Evolutionary conservation across 1,140 invertebrate species (phyloP).

Genomic region (Eupristina koningsbergeri): DNA sequence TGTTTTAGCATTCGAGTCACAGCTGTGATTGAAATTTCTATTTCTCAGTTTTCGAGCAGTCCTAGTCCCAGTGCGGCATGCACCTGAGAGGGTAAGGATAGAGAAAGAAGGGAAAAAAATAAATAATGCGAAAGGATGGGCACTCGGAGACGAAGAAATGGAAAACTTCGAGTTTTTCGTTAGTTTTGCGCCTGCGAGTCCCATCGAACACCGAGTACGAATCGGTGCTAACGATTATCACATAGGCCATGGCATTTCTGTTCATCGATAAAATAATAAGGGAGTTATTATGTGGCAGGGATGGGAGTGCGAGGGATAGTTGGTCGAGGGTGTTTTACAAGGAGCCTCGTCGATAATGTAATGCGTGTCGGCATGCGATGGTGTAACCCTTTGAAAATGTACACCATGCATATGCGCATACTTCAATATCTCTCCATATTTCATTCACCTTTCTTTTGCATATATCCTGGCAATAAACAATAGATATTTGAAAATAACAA

Average conservation of each 20-base stretch:
- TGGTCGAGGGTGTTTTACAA: neutral
- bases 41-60: constrained; percentile 7
- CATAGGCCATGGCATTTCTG: constrained; percentile 47
- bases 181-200: neutral
- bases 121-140: neutral
- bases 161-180: neutral
- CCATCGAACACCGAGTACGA: no score
- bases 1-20: constrained; percentile 23
- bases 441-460: neutral
- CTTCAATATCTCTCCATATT: neutral
- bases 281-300: constrained; percentile 59
- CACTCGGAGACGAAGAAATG: neutral
- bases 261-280: constrained; percentile 65
- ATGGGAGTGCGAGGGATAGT: neutral
- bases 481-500: no score
- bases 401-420: constrained; percentile 2
- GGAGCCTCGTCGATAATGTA: constrained; percentile 46
- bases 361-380: constrained; percentile 62
- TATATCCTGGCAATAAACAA: no score
- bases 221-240: neutral
- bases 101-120: neutral
- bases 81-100: neutral
- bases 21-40: constrained; percentile 15
- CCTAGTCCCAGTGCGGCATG: neutral
- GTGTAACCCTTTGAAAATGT: constrained; percentile 48